phyloP scores from a whole-genome alignment of 2,888 invertebrate species.

The Helicoverpa assulta region DNA sequence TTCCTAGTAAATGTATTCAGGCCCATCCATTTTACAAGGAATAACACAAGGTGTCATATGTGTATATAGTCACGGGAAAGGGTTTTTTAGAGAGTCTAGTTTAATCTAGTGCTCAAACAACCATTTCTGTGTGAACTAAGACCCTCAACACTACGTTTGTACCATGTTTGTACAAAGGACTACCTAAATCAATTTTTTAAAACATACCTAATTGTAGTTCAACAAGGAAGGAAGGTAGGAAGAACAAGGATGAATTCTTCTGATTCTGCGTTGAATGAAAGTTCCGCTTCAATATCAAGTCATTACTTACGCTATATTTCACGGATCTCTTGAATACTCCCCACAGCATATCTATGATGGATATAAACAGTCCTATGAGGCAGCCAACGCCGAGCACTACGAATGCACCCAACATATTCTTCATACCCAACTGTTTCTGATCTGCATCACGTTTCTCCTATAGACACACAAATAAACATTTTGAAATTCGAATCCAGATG shows the following conservation, averaged over 20 bases:
- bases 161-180: no score
- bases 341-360: constrained; percentile 86
- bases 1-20: no score
- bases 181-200: background rate
- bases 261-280: background rate
- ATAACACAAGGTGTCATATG: constrained; percentile 13
- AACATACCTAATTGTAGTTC: no score
- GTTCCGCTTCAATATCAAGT: background rate
- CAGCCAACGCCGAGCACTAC: constrained; percentile 85
- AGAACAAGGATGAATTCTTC: no score
- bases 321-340: constrained; percentile 86
- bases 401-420: constrained; percentile 85
- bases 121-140: constrained; percentile 8
- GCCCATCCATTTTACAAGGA: constrained; percentile 2
- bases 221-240: no score
- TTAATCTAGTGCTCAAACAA: constrained; percentile 25
- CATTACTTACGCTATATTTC: constrained; percentile 81
- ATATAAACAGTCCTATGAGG: constrained; percentile 79
- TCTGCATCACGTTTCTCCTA: constrained; percentile 73
- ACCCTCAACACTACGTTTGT: background rate
- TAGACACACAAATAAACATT: no score
- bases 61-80: constrained; percentile 1
- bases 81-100: constrained; percentile 13
- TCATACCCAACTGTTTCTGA: constrained; percentile 82
- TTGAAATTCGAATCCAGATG: no score